Evolutionary conservation across 2,113 vertebrate species (phyloP), one percentile per base, ranked within the genome.

Genomic region (Chaetura pelagica): DNA sequence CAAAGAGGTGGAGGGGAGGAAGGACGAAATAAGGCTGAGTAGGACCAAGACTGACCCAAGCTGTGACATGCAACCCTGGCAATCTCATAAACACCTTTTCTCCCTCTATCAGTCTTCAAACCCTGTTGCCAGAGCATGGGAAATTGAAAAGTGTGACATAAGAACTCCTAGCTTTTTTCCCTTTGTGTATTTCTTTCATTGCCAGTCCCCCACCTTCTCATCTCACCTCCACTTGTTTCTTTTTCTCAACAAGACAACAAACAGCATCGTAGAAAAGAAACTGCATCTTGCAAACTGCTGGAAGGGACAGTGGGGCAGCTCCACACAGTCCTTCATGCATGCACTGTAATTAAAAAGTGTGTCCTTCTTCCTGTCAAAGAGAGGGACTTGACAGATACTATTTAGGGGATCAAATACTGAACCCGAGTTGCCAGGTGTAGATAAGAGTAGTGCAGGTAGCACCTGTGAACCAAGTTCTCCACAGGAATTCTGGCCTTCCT

Each of bases 401-500:
- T 93, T 94, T 96, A 89, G 89, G 89, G 63, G 92, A 77, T 94
- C 21, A 52, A 92, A 94, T 78, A 94, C 84, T 7, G 6, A 91
- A 54, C 54, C 69, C 79, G 86, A 83, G 80, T 67, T 95, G 87
- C 94, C 85, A 92, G 90, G 89, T 97, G 87, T 77, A 26, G 22
- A 66, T 48, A 44, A 69, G 81, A 93, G 86, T 24, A 94, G 68
- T 3, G 21, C 21, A 15, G 84, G 67, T 86, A 96, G 90, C 94
- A 98, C 94, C 97, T 97, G 95, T 74, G 83, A 96, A 68, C 59
- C 34, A 68, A 90, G 73, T 68, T 94, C 87, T 97, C 92, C 18
- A 21, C 38, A 94, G 89, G 82, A 92, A 16, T 55, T 58, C 77
- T 42, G 69, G 40, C 78, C 84, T 76, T 80, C 73, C 96, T 96